These are phyloP conservation scores for Hydrozoanthus tunicans DNA, from an alignment of 64 coral and sea anemone genomes.

Conservation along the genomic window DNA sequence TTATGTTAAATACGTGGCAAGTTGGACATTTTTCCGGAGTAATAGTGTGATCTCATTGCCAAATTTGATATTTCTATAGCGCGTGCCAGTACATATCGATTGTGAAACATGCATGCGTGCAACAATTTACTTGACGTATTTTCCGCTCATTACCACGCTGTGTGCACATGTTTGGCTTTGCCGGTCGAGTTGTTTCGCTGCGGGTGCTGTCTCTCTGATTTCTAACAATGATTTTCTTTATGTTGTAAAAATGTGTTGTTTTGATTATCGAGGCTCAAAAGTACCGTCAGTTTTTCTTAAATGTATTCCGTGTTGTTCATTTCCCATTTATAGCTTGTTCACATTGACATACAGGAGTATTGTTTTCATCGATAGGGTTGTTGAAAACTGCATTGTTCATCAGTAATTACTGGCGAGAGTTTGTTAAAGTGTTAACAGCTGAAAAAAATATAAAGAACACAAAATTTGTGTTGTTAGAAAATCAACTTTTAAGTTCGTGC, in stretches of 20 bases:
- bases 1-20: not conserved
- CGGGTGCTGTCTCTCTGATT: not conserved
- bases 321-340: too few relatives aligned
- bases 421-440: too few relatives aligned
- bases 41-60: not conserved
- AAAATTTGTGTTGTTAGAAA: too few relatives aligned
- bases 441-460: too few relatives aligned
- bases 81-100: not conserved
- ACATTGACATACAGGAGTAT: too few relatives aligned
- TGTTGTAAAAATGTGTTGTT: not conserved
- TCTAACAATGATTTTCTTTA: not conserved
- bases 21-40: not conserved
- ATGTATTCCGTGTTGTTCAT: not conserved
- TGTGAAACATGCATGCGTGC: not conserved
- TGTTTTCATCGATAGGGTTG: too few relatives aligned
- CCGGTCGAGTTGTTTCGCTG: too few relatives aligned
- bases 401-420: too few relatives aligned
- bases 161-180: slow-evolving; percentile 21
- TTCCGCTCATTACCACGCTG: not conserved
- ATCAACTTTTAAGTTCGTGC: too few relatives aligned
- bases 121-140: not conserved
- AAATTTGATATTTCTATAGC: not conserved
- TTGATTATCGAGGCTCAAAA: too few relatives aligned
- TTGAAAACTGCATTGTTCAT: too few relatives aligned
- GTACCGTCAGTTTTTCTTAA: not conserved